phyloP scores from a whole-genome alignment of 37 sponge, comb jelly and placozoan species.

The Axinella damicornis region DNA sequence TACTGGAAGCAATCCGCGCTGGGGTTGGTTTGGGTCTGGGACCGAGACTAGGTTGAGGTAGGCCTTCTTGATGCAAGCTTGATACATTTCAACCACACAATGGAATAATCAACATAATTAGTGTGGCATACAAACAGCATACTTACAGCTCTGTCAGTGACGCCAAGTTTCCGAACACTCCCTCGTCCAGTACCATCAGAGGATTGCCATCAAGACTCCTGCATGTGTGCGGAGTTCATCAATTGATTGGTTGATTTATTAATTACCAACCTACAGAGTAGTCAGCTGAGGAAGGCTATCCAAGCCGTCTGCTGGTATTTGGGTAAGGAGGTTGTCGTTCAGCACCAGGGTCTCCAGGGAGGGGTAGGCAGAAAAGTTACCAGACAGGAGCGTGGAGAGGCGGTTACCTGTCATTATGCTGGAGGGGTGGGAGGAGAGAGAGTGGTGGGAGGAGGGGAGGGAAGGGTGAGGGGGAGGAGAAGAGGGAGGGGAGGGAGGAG shows the following conservation, averaged over 20 bases:
- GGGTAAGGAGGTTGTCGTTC: conserved; percentile 28
- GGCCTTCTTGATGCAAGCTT: too few relatives aligned
- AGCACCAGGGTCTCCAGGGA: conserved; percentile 6
- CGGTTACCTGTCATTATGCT: conserved; percentile 52
- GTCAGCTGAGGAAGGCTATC: neutral
- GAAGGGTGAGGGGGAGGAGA: conserved; percentile 1
- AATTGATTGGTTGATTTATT: too few relatives aligned
- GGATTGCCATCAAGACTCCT: conserved; percentile 58
- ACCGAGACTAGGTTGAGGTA: too few relatives aligned
- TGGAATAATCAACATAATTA: too few relatives aligned
- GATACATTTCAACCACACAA: too few relatives aligned
- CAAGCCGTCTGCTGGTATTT: conserved; percentile 1
- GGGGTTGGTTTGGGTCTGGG: too few relatives aligned
- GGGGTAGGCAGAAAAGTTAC: conserved; percentile 22
- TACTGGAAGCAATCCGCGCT: too few relatives aligned
- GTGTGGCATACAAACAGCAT: too few relatives aligned
- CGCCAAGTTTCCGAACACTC: conserved; percentile 26
- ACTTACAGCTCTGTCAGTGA: conserved; percentile 38
- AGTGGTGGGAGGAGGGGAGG: neutral
- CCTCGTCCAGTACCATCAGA: conserved; percentile 16
- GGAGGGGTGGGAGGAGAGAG: neutral
- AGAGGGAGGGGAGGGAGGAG: too few relatives aligned
- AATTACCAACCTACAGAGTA: neutral
- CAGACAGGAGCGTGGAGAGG: conserved; percentile 33
- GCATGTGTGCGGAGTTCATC: neutral